A percentile compares a stretch with the other conserved stretches of the same genome.
Conservation (phyloP, 2,888 invertebrate species). For the Troglohyphantes excavatus region DNA sequence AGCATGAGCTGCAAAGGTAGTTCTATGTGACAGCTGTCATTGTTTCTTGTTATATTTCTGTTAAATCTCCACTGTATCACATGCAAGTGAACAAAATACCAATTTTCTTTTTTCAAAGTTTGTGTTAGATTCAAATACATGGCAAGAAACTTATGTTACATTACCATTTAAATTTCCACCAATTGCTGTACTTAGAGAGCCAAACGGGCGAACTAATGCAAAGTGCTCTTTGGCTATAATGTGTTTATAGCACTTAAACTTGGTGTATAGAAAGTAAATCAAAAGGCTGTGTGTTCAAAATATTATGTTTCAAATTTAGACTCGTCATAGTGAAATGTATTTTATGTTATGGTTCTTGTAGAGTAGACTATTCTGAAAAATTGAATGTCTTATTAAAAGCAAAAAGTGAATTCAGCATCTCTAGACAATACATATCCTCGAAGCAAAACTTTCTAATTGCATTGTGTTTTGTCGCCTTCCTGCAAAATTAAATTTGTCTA, state of each 20-base stretch:
- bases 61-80: neutral
- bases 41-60: neutral
- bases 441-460: neutral
- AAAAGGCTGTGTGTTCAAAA: neutral
- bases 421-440: neutral
- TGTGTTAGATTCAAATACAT: neutral
- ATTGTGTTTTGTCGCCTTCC: neutral
- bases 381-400: constrained; percentile 1
- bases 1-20: neutral
- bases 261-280: constrained; percentile 28
- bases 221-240: constrained; percentile 57
- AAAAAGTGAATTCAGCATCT: neutral
- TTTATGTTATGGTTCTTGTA: constrained; percentile 46
- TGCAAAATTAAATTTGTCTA: constrained; percentile 19
- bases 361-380: constrained; percentile 14
- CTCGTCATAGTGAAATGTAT: constrained; percentile 8
- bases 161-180: constrained; percentile 30
- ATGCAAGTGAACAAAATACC: neutral
- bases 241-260: constrained; percentile 46
- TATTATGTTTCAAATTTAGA: constrained; percentile 28
- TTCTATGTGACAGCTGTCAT: neutral
- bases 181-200: constrained; percentile 16
- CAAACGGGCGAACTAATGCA: constrained; percentile 5
- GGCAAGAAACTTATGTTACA: neutral
- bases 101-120: no score